Conservation (phyloP, 2,113 vertebrate species). For the Stegostoma tigrinum region DNA sequence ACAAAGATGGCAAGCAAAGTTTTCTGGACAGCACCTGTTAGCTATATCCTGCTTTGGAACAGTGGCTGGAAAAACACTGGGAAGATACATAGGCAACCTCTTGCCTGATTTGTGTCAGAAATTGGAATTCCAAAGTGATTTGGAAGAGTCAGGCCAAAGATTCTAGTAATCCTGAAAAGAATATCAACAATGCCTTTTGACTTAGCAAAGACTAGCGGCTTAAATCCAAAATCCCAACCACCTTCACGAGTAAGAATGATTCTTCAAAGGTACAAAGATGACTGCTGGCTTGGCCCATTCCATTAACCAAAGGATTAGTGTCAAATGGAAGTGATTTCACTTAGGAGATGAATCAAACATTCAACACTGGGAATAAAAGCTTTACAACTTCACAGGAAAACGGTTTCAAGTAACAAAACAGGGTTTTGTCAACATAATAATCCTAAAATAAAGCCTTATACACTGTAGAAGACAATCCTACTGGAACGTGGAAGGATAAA, state of each 20-base stretch:
- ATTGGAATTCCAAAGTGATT: no score
- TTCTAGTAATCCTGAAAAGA: neutral
- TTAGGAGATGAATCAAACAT: conserved; percentile 24
- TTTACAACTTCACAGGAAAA: neutral
- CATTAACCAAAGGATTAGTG: conserved; percentile 15
- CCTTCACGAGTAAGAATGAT: neutral
- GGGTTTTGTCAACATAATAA: neutral
- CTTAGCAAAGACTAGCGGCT: neutral
- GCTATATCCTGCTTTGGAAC: no score
- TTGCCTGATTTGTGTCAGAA: no score
- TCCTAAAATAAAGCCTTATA: neutral
- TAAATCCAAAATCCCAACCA: neutral
- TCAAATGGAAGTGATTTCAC: conserved; percentile 18
- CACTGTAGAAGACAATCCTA: neutral
- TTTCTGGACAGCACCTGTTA: no score
- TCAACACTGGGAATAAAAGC: neutral
- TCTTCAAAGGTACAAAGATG: neutral
- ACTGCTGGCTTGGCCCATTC: neutral
- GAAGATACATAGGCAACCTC: no score
- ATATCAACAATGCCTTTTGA: neutral
- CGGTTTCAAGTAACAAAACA: neutral
- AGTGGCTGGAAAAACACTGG: no score
- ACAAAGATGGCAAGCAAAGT: no score
- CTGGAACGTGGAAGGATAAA: neutral
- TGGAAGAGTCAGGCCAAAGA: neutral